A percentile compares a stretch with the other conserved stretches of the same genome.
phyloP scores from a whole-genome alignment of 1,140 invertebrate species.

The Drosophila virilis region DNA sequence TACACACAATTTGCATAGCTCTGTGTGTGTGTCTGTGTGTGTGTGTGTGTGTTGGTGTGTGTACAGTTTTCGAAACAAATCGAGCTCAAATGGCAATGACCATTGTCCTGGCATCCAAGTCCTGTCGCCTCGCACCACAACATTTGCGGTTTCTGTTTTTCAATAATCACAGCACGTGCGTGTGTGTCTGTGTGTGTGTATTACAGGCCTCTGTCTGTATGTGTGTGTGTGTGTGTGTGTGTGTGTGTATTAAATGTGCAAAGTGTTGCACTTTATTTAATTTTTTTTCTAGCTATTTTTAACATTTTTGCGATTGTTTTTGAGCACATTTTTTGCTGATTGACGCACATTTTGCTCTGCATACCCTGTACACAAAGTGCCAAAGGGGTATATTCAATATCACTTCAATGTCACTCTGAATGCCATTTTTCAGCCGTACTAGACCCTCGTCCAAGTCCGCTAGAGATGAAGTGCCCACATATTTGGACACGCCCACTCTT shows the following conservation, averaged over 20 bases:
- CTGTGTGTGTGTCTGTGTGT: not conserved
- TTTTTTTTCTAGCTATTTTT: slow-evolving; percentile 17
- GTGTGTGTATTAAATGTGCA: too few species aligned
- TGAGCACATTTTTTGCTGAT: slow-evolving; percentile 11
- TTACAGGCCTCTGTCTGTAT: slow-evolving; percentile 44
- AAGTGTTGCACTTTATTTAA: slow-evolving; percentile 26
- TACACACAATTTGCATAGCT: slow-evolving; percentile 17
- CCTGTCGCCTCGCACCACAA: slow-evolving; percentile 10
- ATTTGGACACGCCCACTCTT: too few species aligned
- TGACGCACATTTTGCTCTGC: not conserved
- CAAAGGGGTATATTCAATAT: not conserved
- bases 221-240: slow-evolving; percentile 9
- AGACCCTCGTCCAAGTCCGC: too few species aligned
- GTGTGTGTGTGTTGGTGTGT: slow-evolving; percentile 1
- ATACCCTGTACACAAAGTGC: not conserved
- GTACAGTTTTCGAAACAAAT: slow-evolving; percentile 62
- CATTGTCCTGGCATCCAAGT: slow-evolving; percentile 33
- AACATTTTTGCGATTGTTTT: slow-evolving; percentile 22
- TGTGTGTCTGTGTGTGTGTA: slow-evolving; percentile 17
- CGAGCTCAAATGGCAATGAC: slow-evolving; percentile 60
- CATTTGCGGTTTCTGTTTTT: slow-evolving; percentile 52
- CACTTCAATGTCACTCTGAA: too few species aligned
- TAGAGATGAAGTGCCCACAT: too few species aligned
- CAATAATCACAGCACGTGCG: slow-evolving; percentile 57
- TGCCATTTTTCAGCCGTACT: too few species aligned